Evolutionary conservation across 92 coral and sea anemone genomes (phyloP).

Genomic region (Zoanthus gigantus): DNA sequence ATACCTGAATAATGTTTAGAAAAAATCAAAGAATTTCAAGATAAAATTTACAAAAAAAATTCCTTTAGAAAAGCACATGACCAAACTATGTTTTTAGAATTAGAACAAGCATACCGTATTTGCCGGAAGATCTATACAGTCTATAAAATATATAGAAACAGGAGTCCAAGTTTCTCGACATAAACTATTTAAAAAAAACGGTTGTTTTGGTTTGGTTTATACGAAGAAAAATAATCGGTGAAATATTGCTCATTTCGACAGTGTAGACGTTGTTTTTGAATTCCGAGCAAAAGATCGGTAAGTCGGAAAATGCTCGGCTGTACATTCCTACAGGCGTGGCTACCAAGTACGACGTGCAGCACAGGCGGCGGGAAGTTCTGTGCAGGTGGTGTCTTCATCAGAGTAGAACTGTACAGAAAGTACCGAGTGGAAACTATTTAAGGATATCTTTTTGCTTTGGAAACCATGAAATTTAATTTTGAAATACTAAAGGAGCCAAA

Average conservation of each 20-base stretch:
- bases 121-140: too few relatives aligned
- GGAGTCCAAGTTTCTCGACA: too few relatives aligned
- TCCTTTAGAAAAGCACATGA: too few relatives aligned
- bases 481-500: conserved; percentile 95
- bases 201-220: background rate
- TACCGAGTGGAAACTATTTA: background rate
- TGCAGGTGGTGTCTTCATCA: background rate
- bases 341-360: background rate
- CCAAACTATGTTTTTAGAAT: too few relatives aligned
- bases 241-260: too few relatives aligned
- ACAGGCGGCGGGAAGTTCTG: conserved; percentile 19
- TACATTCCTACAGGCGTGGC: background rate
- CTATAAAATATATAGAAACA: too few relatives aligned
- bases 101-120: too few relatives aligned
- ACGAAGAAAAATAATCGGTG: background rate
- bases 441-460: background rate
- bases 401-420: background rate
- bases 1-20: too few relatives aligned
- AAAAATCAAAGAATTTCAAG: too few relatives aligned
- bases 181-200: too few relatives aligned
- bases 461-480: conserved; percentile 73
- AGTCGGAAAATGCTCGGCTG: conserved; percentile 19
- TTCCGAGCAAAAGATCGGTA: conserved; percentile 14
- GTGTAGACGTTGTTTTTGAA: background rate
- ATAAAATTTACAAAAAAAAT: too few relatives aligned